Evolutionary conservation across 2,113 vertebrate species (phyloP).

Genomic region (Apteryx owenii): DNA sequence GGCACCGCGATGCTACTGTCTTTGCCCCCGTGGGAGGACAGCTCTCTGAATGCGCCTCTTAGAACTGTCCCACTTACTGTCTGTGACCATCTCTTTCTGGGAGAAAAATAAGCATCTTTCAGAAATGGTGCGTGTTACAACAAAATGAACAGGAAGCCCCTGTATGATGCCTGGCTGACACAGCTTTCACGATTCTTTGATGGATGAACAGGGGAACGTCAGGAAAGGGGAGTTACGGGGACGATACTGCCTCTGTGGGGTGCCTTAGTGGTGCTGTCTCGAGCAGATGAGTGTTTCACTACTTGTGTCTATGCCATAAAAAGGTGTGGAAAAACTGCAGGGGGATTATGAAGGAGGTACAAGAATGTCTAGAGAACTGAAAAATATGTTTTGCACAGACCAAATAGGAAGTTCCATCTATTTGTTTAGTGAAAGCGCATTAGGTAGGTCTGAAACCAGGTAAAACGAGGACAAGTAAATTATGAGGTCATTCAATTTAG

Average conservation of each 20-base stretch:
- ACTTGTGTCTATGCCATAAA: background rate
- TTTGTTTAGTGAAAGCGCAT: background rate
- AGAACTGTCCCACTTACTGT: background rate
- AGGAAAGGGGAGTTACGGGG: background rate
- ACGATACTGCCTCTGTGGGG: background rate
- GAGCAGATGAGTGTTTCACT: background rate
- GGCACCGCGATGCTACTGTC: fast-evolving
- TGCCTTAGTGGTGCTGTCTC: background rate
- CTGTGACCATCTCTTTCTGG: background rate
- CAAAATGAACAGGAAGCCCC: background rate
- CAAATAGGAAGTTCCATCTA: background rate
- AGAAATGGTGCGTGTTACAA: background rate
- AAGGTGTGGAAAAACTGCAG: background rate
- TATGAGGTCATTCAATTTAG: background rate
- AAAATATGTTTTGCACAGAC: background rate
- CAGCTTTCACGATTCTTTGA: background rate
- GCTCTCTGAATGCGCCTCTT: too few relatives aligned
- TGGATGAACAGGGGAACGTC: background rate
- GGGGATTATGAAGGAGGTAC: background rate
- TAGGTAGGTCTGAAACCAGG: background rate
- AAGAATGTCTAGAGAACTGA: background rate
- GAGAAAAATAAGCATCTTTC: background rate
- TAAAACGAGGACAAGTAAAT: background rate
- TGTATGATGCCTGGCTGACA: background rate
- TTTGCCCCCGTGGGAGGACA: background rate